These are phyloP conservation scores for Troilus luridus DNA, from an alignment of 2,888 invertebrate species.

Conservation along the genomic window DNA sequence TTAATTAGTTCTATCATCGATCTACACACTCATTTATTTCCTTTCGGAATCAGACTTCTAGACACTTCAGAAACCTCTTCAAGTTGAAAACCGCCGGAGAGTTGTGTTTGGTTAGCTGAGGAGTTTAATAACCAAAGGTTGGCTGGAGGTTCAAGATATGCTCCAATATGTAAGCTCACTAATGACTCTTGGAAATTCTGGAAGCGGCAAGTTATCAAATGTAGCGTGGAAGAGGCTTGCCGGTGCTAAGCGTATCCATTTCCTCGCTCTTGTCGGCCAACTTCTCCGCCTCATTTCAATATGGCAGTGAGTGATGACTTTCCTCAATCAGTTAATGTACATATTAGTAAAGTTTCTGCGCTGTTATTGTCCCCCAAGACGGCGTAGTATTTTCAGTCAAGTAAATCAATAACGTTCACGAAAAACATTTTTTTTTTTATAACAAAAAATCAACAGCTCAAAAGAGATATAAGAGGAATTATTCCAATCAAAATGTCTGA, in stretches of 20 bases:
- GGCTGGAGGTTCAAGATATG: not conserved
- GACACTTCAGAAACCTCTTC: not conserved
- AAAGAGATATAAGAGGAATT: too few species aligned
- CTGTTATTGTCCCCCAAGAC: not conserved
- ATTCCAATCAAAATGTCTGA: too few species aligned
- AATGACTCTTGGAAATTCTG: conserved; percentile 2
- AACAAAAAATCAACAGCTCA: too few species aligned
- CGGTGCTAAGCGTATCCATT: not conserved
- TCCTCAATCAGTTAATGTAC: conserved; percentile 12
- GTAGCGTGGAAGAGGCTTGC: not conserved
- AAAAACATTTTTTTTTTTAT: too few species aligned
- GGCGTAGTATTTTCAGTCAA: too few species aligned
- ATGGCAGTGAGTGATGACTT: conserved; percentile 25
- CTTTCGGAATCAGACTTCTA: not conserved
- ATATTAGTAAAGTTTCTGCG: not conserved
- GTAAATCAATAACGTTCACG: too few species aligned
- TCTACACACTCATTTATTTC: too few species aligned
- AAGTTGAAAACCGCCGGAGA: not conserved
- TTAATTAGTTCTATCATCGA: too few species aligned
- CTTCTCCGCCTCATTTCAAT: conserved; percentile 10
- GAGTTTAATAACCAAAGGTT: not conserved
- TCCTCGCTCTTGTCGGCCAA: not conserved
- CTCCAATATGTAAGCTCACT: not conserved
- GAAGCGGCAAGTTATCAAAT: not conserved
- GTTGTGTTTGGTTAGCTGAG: not conserved